Base-by-base conservation (phyloP, 2,888 invertebrate species). In the Nomada ruficornis region DNA sequence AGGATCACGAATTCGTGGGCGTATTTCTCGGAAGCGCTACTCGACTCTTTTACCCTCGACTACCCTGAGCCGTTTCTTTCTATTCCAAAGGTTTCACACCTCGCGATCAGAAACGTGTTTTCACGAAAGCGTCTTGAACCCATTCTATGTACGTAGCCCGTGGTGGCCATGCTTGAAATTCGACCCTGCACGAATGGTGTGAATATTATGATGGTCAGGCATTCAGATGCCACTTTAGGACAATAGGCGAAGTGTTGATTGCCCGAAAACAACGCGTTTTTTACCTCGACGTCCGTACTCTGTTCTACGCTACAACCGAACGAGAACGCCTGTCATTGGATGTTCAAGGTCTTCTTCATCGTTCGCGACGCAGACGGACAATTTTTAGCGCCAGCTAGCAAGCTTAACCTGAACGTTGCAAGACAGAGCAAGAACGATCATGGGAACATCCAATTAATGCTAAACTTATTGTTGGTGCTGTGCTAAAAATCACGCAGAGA, bases 131-230 rank as follows among this genome's bases (percentile, higher is more conserved):
- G 78, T 83, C 83, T 55, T 20, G 20, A 64, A 55, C 50, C 81
- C 80, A 87, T 89, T 89, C 86, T 79, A 47, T 26, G 26, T 26
- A 7, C 72, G 64, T 63, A 42, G 54, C 70, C 54, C 82, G 80
- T 80, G 87, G 89, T 91, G 90, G 90, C 90, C 89, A 90, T 89
- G 87, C 84, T 89, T 87, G 93, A 91, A 93, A 93, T 87, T 87
- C 88, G 92, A 93, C 87, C 90, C 89, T 84, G 83, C 79, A 86
- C 83, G 88, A 90, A 91, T 89, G 91, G 93, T 91, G 93, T 93
- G 93, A 94, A 94, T 94, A 94, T 94, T 93, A 93, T 93, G 94
- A 92, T 94, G 93, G 89, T 90, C 91, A 87, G 83, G 91, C 87
- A 93, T 94, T 93, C 90, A 94, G 89, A 85, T 93, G 94, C 90